phyloP scores from a whole-genome alignment of 2,888 invertebrate genomes.

The Laothoe populi region DNA sequence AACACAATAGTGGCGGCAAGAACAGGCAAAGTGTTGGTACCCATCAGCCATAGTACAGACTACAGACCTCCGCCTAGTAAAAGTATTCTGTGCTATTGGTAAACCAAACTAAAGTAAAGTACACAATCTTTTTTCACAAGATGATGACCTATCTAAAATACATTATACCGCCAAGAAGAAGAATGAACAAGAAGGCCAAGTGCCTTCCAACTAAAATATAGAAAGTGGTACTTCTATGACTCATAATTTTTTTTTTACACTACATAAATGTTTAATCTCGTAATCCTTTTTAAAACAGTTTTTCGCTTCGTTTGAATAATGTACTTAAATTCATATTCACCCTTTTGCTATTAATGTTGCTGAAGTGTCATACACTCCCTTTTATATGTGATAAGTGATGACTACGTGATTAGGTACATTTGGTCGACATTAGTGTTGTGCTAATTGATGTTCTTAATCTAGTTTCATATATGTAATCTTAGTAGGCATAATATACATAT shows the following conservation, averaged over 20 bases:
- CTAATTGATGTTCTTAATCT: neutral
- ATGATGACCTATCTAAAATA: conserved; percentile 5
- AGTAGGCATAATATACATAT: no score
- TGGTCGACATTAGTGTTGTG: neutral
- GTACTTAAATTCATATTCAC: conserved; percentile 28
- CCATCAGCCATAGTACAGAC: no score
- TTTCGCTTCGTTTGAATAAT: neutral
- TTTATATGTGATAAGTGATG: conserved; percentile 11
- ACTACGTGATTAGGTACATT: neutral
- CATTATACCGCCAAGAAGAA: no score
- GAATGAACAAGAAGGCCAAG: no score
- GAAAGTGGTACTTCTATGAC: conserved; percentile 1
- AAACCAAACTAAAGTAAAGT: no score
- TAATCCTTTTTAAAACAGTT: conserved; percentile 1
- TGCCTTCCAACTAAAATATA: neutral
- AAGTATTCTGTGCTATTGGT: no score
- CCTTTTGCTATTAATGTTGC: conserved; percentile 33
- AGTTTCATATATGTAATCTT: no score
- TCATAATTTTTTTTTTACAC: neutral
- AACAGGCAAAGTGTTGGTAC: no score
- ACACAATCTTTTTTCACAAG: no score
- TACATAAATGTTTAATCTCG: neutral
- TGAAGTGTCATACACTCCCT: conserved; percentile 32
- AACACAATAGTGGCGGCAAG: no score
- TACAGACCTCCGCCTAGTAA: no score